Evolutionary conservation across 2,113 vertebrate genomes (phyloP).

Genomic region (Xenopus laevis): DNA sequence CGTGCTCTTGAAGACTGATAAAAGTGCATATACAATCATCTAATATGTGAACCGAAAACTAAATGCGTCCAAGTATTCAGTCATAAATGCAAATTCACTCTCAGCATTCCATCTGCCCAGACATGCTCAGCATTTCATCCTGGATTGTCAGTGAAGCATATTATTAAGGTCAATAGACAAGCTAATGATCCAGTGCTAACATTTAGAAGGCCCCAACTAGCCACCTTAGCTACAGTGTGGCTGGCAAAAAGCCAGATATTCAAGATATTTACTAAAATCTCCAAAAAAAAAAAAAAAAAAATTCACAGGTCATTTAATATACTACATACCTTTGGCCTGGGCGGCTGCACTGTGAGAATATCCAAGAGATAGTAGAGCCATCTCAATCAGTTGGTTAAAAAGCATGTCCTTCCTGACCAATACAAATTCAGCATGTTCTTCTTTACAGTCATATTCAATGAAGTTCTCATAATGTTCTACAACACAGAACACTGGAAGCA

Average conservation of each 20-base stretch:
- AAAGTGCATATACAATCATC: neutral
- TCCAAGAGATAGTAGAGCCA: conserved; percentile 96
- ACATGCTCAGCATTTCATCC: conserved; percentile 72
- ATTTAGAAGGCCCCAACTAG: conserved; percentile 63
- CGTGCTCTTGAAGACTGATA: neutral
- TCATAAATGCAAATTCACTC: conserved; percentile 78
- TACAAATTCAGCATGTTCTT: conserved; percentile 98
- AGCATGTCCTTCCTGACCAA: conserved; percentile 99
- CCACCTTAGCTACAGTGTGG: conserved; percentile 56
- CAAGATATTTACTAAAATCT: too few species aligned
- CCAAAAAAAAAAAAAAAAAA: too few species aligned
- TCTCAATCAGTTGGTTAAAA: conserved; percentile 99
- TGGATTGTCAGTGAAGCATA: conserved; percentile 74
- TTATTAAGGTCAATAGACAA: conserved; percentile 78
- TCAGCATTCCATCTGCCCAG: conserved; percentile 76
- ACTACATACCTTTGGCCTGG: conserved; percentile 94
- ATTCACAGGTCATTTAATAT: conserved; percentile 47
- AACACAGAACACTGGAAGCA: conserved; percentile 98
- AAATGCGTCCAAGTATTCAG: conserved; percentile 73
- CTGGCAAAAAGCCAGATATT: conserved; percentile 61
- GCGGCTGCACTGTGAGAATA: conserved; percentile 98
- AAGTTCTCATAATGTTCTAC: conserved; percentile 99
- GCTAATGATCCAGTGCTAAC: conserved; percentile 75
- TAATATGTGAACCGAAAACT: conserved; percentile 56
- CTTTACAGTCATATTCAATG: conserved; percentile 96